These are phyloP conservation scores for Listronotus oregonensis DNA, from an alignment of 1,140 invertebrate genomes.

Conservation along the genomic window DNA sequence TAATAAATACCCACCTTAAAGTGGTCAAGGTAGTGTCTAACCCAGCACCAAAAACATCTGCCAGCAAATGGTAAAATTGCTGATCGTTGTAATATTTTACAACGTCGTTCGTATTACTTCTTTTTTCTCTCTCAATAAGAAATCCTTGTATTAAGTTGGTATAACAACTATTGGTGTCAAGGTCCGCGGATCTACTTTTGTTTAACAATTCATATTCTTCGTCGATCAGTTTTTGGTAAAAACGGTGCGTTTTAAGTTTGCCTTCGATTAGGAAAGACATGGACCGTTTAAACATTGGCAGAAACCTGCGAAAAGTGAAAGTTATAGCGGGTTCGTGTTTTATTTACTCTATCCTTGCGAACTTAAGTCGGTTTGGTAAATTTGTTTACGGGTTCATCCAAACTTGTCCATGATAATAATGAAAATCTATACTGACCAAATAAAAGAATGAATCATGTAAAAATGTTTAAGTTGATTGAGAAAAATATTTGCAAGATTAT, in stretches of 20 bases:
- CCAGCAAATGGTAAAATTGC: constrained; percentile 77
- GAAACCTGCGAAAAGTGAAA: constrained; percentile 55
- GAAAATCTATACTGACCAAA: too few relatives aligned
- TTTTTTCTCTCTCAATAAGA: constrained; percentile 65
- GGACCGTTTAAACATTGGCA: constrained; percentile 64
- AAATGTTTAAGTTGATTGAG: too few relatives aligned
- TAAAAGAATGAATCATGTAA: too few relatives aligned
- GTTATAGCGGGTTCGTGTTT: constrained; percentile 1
- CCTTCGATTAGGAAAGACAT: constrained; percentile 67
- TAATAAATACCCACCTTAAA: constrained; percentile 55
- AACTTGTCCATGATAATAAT: constrained; percentile 1
- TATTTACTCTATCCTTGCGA: neutral
- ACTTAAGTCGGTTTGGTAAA: constrained; percentile 13
- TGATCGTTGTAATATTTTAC: constrained; percentile 62
- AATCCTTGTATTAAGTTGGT: constrained; percentile 75
- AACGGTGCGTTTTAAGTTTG: constrained; percentile 69
- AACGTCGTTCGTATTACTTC: constrained; percentile 53
- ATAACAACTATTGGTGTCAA: constrained; percentile 38
- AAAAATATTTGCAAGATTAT: too few relatives aligned
- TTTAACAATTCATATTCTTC: constrained; percentile 57
- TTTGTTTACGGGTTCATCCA: constrained; percentile 6
- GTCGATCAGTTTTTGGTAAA: constrained; percentile 71
- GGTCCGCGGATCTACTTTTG: constrained; percentile 27
- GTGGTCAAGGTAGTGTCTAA: constrained; percentile 89
- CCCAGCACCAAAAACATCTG: constrained; percentile 88